These are phyloP conservation scores for Galaxea fascicularis DNA, from an alignment of 92 coral and sea anemone genomes.

Conservation along the genomic window DNA sequence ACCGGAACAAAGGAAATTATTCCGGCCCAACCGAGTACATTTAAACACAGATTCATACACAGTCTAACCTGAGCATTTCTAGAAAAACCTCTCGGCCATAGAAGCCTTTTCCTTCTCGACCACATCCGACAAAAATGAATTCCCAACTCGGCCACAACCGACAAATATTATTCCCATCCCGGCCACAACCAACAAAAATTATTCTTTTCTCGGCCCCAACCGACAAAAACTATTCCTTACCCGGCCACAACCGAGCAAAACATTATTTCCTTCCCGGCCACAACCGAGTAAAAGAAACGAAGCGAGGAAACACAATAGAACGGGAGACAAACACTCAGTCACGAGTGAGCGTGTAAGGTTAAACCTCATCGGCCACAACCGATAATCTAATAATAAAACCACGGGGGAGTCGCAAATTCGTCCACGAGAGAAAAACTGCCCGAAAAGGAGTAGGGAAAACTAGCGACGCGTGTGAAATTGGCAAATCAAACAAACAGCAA, in stretches of 20 bases:
- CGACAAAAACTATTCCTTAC: too few relatives aligned
- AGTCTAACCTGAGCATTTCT: neutral
- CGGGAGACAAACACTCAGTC: neutral
- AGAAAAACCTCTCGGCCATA: neutral
- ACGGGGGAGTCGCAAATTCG: constrained; percentile 1
- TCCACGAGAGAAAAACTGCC: neutral
- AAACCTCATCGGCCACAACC: neutral
- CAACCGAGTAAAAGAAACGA: neutral
- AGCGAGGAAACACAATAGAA: neutral
- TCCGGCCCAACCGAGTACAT: neutral
- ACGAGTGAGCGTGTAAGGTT: neutral
- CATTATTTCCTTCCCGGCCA: constrained; percentile 12
- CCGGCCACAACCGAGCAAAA: neutral
- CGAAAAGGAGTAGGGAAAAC: constrained; percentile 8
- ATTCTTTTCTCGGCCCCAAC: neutral
- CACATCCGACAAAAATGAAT: neutral
- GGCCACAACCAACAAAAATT: neutral
- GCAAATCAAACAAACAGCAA: neutral
- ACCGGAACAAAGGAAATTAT: neutral
- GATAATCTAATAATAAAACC: neutral
- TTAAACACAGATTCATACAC: neutral
- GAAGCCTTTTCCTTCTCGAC: neutral
- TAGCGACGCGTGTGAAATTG: constrained; percentile 1
- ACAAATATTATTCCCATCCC: neutral
- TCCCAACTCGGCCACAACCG: neutral